Evolutionary conservation across 1,140 invertebrate species (phyloP), one percentile per base, ranked within the genome.

Genomic region (Panonychus citri): DNA sequence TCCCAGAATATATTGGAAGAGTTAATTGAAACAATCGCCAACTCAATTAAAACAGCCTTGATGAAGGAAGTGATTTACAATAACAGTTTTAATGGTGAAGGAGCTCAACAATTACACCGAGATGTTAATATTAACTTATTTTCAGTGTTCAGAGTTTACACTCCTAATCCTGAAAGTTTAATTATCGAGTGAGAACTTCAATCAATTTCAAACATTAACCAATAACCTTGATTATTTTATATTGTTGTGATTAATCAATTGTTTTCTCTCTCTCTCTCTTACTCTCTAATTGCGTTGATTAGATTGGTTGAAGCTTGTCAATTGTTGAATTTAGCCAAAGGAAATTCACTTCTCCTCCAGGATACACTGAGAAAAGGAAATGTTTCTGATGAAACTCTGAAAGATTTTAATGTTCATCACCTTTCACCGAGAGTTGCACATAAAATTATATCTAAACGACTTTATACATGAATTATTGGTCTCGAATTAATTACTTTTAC

Each of bases 1-100:
- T 48, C 59, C 3, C n/a, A 28, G 3, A 26, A 30, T 43, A 25
- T 60, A 12, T 60, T 60, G n/a, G 30, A 57, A 26, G 24, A 37
- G 1, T 30, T 60, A 1, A 28, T 48, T 12, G 17, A 39, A 8
- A 51, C 52, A 12, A 55, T 60, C 39, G 53, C 59, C 12, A 13
- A n/a, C 5, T n/a, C 46, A 15, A n/a, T 60, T 17, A 58, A 57
- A 10, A 42, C 25, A 15, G 12, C n/a, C 2, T 37, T 60, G 10
- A 19, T 60, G 2, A 42, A 60, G 3, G 26, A 53, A 26, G 10
- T 60, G 2, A 57, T 60, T 37, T 24, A 54, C 7, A 52, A 60
- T 26, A 39, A 25, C 17, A 37, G 5, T 15, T 60, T 60, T 19
- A 60, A 60, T 34, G 34, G 50, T 8, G 40, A 54, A 15, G 59